Evolutionary conservation across 2,113 vertebrate genomes (phyloP), one percentile per base, ranked within the genome.

Genomic region (Dromas ardeola): DNA sequence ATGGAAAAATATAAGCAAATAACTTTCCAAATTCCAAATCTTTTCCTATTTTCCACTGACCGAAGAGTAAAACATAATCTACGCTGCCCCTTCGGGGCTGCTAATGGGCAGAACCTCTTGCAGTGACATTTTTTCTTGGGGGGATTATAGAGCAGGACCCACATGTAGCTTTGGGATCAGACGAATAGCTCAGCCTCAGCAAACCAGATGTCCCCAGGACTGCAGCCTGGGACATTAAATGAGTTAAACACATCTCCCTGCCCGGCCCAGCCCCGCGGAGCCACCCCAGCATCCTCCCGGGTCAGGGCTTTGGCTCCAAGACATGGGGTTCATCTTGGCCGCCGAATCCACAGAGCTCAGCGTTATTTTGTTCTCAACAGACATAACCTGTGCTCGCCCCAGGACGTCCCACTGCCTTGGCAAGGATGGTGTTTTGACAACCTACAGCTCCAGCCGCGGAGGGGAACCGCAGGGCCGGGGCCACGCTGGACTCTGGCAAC

Each of bases 321-420:
- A 73, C 0, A 2, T 0, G 2, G 27, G 36, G 50, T 45, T 49
- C 2, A 0, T 50, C 30, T 61, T 5, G 1, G 72, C 59, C 58
- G 23, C 59, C 34, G 83, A 38, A 95, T 26, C 36, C 22, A 32
- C 71, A n/a, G 10, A 40, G 26, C 36, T 73, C 86, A 73, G 63
- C 12, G 0, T 36, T 66, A 80, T 21, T 88, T 66, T 70, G 63
- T 15, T 81, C 80, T 55, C 80, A 77, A 36, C 40, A 56, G 71
- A 69, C 29, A 3, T 10, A 86, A 86, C 59, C 45, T 65, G 26
- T 19, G 34, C 27, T 42, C 30, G 20, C 12, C 15, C 13, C 67
- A 22, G 42, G 36, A 73, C 2, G 23, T 70, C 61, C 86, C 45
- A 16, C 32, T 5, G 16, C 59, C 63, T 76, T 34, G 79, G 81